A percentile compares a stretch with the other conserved stretches of the same genome.
These are phyloP conservation scores for Ceuthmochares aereus DNA, from an alignment of 2,113 vertebrate genomes.

Conservation along the genomic window DNA sequence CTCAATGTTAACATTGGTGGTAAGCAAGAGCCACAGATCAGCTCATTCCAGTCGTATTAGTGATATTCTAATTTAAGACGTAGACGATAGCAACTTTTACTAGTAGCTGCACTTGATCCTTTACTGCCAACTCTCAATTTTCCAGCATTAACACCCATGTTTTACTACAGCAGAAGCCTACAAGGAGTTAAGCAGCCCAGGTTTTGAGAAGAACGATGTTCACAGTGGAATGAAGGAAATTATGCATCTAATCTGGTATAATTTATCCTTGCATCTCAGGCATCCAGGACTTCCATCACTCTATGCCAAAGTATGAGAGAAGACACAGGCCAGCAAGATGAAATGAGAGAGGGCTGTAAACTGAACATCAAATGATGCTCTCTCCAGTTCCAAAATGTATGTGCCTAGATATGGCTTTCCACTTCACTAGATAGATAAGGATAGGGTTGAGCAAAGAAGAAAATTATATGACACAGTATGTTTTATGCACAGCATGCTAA, in stretches of 20 bases:
- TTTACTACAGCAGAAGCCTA: not conserved
- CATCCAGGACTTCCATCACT: not conserved
- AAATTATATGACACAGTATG: not conserved
- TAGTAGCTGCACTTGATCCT: not conserved
- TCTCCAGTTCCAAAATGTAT: not conserved
- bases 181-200: not conserved
- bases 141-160: not conserved
- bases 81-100: not conserved
- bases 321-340: not conserved
- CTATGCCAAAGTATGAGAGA: not conserved
- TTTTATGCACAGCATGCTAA: conserved; percentile 51
- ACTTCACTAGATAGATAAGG: conserved; percentile 38
- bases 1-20: rapidly evolving
- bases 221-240: not conserved
- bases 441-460: not conserved
- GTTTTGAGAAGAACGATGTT: not conserved
- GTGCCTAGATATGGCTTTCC: conserved; percentile 9
- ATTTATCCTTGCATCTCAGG: not conserved
- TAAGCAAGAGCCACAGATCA: not conserved
- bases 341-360: not conserved
- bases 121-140: not conserved
- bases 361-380: not conserved
- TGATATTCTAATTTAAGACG: not conserved
- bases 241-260: not conserved
- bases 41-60: not conserved